Conservation (phyloP, 2,797 vertebrate species). For the Micropoecilia bifurca region DNA sequence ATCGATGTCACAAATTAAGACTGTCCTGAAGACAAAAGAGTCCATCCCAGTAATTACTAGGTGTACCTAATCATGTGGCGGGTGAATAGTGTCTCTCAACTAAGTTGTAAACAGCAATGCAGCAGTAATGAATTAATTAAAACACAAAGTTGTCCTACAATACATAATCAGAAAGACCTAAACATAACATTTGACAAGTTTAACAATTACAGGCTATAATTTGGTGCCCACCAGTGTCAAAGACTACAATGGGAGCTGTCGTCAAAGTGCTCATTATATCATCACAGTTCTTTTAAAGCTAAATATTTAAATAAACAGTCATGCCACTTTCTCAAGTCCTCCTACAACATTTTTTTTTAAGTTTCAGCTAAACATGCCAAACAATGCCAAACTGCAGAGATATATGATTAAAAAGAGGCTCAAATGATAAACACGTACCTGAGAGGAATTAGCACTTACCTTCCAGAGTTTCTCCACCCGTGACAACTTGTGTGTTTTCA, state of each 20-base stretch:
- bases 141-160: conserved; percentile 9
- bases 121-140: conserved; percentile 1
- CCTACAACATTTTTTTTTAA: conserved; percentile 33
- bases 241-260: conserved; percentile 37
- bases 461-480: conserved; percentile 88
- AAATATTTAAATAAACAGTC: conserved; percentile 49
- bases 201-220: conserved; percentile 35
- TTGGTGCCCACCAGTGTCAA: conserved; percentile 27
- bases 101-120: conserved; percentile 1
- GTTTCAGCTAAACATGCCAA: conserved; percentile 39
- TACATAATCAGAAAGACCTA: conserved; percentile 19
- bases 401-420: conserved; percentile 10
- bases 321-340: conserved; percentile 32
- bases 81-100: background rate
- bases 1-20: background rate
- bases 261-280: conserved; percentile 59
- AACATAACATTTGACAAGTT: conserved; percentile 40
- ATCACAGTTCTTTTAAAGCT: conserved; percentile 50
- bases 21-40: background rate
- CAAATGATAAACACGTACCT: conserved; percentile 8
- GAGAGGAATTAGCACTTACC: conserved; percentile 84
- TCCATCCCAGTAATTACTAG: background rate
- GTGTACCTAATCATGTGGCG: background rate
- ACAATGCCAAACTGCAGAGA: conserved; percentile 40
- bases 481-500: conserved; percentile 88